Evolutionary conservation across 2,888 invertebrate genomes (phyloP), one percentile per base, ranked within the genome.

Genomic region (Hirtodrosophila alboralis): DNA sequence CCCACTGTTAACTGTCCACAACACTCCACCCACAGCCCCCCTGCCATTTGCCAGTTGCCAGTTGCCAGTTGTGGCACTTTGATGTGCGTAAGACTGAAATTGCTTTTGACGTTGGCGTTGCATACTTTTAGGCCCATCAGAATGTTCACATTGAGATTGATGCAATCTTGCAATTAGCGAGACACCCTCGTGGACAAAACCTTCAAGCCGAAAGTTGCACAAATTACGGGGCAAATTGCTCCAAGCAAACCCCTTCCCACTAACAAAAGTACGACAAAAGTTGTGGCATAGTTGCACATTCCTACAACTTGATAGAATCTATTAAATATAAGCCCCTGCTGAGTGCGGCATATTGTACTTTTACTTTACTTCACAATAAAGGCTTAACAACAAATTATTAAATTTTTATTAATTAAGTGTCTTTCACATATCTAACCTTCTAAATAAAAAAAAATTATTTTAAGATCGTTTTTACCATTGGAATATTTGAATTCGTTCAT

Each of bases 161-260:
- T 67, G 54, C 64, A 78, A 75, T 52, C 70, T 52, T 37, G 64
- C 36, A 44, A 60, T 51, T 49, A 58, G 38, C 38, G 33, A 23
- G 16, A 26, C 23, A 40, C n/a, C 30, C 23, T 14, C n/a, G 9
- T 34, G 7, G 28, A 31, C 47, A 57, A 74, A 65, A 31, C 53
- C 61, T 68, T 68, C 77, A 81, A 81, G 74, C 74, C 60, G 53
- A 81, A 76, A 81, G 69, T 62, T 78, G 59, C 64, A 62, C 65
- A 73, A 74, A 74, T 77, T 74, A 77, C 61, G 60, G 53, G 38
- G 30, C 68, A 73, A 74, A 74, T 81, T 77, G 81, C 60, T 65
- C 58, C 28, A 47, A 23, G 49, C 44, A 34, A 10, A n/a, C n/a
- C n/a, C n/a, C n/a, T n/a, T n/a, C n/a, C n/a, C n/a, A n/a, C n/a